phyloP scores from a whole-genome alignment of 1,140 invertebrate species.

The Saccostrea glomerata region DNA sequence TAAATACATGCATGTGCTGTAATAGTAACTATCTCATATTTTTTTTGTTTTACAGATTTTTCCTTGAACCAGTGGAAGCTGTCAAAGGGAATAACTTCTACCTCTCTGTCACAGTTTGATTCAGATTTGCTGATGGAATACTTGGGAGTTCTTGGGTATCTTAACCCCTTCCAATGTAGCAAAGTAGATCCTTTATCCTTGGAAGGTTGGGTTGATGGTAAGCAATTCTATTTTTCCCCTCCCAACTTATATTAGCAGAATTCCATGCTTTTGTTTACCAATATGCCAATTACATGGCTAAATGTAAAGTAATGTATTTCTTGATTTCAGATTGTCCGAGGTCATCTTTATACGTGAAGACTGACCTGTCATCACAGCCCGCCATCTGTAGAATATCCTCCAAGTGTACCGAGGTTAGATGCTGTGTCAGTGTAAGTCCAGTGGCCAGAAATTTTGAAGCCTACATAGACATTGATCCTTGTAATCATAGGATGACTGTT shows the following conservation, averaged over 20 bases:
- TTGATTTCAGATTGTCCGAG: conserved; percentile 31
- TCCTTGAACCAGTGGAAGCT: conserved; percentile 18
- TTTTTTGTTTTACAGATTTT: not conserved
- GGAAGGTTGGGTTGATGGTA: conserved; percentile 39
- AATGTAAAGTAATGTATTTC: too few relatives aligned
- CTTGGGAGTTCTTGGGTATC: conserved; percentile 39
- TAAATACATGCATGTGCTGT: too few relatives aligned
- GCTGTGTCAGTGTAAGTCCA: conserved; percentile 48
- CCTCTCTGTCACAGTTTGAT: not conserved
- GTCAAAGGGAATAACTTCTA: conserved; percentile 18
- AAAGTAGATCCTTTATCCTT: not conserved
- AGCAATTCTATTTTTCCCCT: not conserved
- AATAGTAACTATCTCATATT: not conserved
- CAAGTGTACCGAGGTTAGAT: conserved; percentile 49
- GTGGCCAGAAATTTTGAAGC: conserved; percentile 45
- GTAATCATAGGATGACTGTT: conserved; percentile 53
- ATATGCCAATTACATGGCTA: too few relatives aligned
- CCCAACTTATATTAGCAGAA: not conserved
- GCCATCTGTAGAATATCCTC: conserved; percentile 18
- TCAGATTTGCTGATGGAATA: conserved; percentile 43
- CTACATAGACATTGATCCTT: conserved; percentile 53
- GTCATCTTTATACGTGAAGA: not conserved
- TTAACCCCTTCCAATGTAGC: conserved; percentile 28
- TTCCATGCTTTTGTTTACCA: not conserved
- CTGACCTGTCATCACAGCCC: conserved; percentile 4